phyloP scores from a whole-genome alignment of 2,888 invertebrate genomes.

The Cryptosula pallasiana region DNA sequence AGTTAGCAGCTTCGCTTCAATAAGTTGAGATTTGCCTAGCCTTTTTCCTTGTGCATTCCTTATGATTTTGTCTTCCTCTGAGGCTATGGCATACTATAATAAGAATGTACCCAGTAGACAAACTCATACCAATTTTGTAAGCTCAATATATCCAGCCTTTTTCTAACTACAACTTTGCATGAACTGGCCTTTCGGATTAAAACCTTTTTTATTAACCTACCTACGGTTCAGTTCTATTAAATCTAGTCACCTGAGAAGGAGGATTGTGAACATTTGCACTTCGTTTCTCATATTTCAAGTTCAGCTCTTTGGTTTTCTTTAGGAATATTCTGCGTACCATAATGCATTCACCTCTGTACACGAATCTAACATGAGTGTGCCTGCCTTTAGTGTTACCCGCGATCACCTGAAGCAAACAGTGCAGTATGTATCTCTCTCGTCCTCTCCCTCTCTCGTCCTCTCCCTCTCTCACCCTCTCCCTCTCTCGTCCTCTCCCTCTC shows the following conservation, averaged over 20 bases:
- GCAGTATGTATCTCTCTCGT: no score
- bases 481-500: no score
- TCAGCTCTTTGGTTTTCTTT: not conserved
- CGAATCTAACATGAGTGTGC: not conserved
- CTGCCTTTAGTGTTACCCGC: not conserved
- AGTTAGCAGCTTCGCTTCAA: not conserved
- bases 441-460: no score
- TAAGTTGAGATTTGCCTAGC: not conserved
- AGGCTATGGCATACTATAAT: not conserved
- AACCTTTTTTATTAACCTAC: no score
- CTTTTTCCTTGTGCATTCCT: not conserved
- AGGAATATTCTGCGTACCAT: not conserved
- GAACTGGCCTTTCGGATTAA: no score
- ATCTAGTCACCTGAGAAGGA: not conserved
- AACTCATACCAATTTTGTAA: no score
- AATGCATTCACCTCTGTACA: not conserved
- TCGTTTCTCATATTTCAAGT: not conserved
- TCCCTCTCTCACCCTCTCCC: no score
- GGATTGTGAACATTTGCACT: not conserved
- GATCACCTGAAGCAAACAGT: not conserved
- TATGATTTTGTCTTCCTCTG: not conserved
- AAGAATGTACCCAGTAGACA: no score
- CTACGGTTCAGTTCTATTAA: no score
- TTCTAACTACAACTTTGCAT: no score
- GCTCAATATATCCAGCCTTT: no score